Base-by-base conservation (phyloP, 2,888 invertebrate genomes). In the Cheilosia variabilis region DNA sequence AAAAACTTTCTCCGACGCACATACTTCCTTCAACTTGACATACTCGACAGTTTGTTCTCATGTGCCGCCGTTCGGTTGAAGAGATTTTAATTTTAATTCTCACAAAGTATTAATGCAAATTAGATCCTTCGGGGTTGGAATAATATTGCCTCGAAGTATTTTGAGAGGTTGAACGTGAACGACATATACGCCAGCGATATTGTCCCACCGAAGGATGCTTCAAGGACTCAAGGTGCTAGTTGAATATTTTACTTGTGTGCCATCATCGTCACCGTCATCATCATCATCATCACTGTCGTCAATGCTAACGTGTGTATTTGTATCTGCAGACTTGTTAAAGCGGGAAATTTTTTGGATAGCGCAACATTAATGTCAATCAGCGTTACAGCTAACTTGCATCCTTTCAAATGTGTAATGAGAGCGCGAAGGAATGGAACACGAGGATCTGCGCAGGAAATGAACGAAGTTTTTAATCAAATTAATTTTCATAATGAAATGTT, bases 41-140 rank as follows among this genome's bases (percentile, higher is more conserved):
- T 68, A 60, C 45, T 13, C 10, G 45, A 62, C 47, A 60, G 31
- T 47, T 45, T 27, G 13, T 47, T 24, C 9, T 57, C 7, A 13
- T 27, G 53, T 50, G 41, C 22, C 22, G 37, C 15, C 43, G 43
- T 60, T 76, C 60, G 80, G 53, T 84, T 76, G 69, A 80, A 47
- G 75, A 55, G 84, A 65, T 84, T 84, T 84, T 84, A 78, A 83
- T 83, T 69, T 83, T 78, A 84, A 84, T 84, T 84, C 76, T 80
- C 84, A 80, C 75, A 80, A 80, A 80, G 73, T 69, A 71, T 79
- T 84, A 80, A 84, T 84, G 84, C 84, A 84, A 84, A 84, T 80
- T 84, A 76, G 84, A 84, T 84, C 80, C 80, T 80, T 71, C 60
- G 80, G 84, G 84, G 69, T 71, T 80, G 80, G 43, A 80, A 80